These are phyloP conservation scores for Allacma fusca DNA, from an alignment of 2,888 invertebrate species.

Conservation along the genomic window DNA sequence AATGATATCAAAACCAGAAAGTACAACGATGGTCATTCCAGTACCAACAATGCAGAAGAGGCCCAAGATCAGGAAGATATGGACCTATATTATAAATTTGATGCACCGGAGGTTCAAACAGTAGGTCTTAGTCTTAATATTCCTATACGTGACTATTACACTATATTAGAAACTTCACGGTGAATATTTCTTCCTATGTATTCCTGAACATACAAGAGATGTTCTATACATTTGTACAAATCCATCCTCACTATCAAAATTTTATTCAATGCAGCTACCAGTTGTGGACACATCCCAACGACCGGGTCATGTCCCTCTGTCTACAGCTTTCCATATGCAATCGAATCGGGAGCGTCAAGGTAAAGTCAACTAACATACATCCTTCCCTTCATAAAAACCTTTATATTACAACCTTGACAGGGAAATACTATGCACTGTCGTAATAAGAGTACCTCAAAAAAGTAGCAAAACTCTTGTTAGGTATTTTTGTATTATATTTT, in stretches of 20 bases:
- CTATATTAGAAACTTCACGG: background rate
- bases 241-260: too few relatives aligned
- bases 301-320: constrained; percentile 48
- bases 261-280: constrained; percentile 31
- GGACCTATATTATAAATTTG: constrained; percentile 36
- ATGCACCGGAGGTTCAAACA: constrained; percentile 28
- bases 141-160: background rate
- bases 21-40: too few relatives aligned
- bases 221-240: too few relatives aligned
- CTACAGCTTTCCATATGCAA: constrained; percentile 53
- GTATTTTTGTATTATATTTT: too few relatives aligned
- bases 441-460: too few relatives aligned
- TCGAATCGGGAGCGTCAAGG: constrained; percentile 53
- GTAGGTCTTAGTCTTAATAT: background rate
- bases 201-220: background rate
- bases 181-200: background rate
- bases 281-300: constrained; percentile 32
- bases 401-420: too few relatives aligned
- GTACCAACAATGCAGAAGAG: too few relatives aligned
- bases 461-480: too few relatives aligned
- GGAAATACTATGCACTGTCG: too few relatives aligned
- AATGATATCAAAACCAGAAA: too few relatives aligned
- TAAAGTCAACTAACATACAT: background rate
- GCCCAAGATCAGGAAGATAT: background rate
- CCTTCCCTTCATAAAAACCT: background rate